Base-by-base conservation (phyloP, 2,888 invertebrate genomes). In the Tetragonisca angustula region DNA sequence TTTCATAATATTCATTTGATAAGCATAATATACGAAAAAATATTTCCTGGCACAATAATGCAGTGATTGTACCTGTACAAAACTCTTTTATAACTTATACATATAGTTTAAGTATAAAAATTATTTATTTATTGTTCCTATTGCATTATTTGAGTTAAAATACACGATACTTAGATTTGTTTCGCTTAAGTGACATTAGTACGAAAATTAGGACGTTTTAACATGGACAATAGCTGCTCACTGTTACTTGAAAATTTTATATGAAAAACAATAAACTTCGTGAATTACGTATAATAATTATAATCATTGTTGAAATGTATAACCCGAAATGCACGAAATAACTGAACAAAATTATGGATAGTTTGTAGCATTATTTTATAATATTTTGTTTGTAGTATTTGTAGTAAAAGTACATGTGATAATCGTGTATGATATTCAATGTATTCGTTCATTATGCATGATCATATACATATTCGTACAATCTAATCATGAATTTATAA, bases 81-180 rank as follows among this genome's bases (percentile, higher is more conserved):
- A 77, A 78, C 54, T 68, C 59, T 76, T 68, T 69, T 67, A 72
- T 74, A 84, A 73, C 76, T 77, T 76, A 76, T 71, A 80, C 36
- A 15, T 80, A 64, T 62, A 80, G 54, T 68, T 77, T 74, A 84
- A 77, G 81, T 84, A 81, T 85, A 81, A 85, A 85, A 81, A 78
- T 76, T 78, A 85, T 80, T 84, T 72, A 84, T 84, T 78, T 76
- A 69, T 81, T 65, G 83, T 68, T 72, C 13, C 73, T 85, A 80
- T 78, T 78, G 77, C 72, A 64, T 78, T 83, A 75, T 64, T 32
- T 65, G 49, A 76, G 72, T 75, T 75, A 50, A 82, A 83, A 43
- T 78, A 72, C 73, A 54, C n/a, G 59, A 78, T 71, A 71, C 65
- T 77, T 78, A 68, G 74, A 74, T 50, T 68, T 61, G 64, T 67